Evolutionary conservation across 2,888 invertebrate genomes (phyloP), one percentile per base, ranked within the genome.

Genomic region (Dryadula phaetusa): DNA sequence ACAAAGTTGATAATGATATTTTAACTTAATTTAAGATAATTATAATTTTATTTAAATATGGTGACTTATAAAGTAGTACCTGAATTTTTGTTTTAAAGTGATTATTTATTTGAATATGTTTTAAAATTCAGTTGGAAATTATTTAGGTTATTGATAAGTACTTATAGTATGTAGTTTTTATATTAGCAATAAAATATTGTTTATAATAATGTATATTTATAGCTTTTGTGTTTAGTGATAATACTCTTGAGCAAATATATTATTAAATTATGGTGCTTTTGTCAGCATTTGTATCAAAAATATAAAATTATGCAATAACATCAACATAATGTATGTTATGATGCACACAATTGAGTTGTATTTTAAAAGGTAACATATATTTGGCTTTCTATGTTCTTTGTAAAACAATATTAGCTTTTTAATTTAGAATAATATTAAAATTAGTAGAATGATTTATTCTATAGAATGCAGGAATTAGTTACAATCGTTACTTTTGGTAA

Each of bases 61-160:
- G 73, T 73, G 67, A 76, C 75, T 75, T 75, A 74, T 72, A 70
- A 76, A 73, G 73, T 73, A 72, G 75, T 76, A 76, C 76, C 76
- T 76, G 76, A 75, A 70, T 65, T 67, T 72, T 71, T 74, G 74
- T 74, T 71, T 70, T 64, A 64, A 62, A 64, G 54, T 64, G n/a
- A 63, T 70, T 63, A 66, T 71, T 70, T 65, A 66, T 66, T 66
- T 66, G 49, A 58, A 69, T 67, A 62, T 66, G 46, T 67, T 66
- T 69, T 52, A 66, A 62, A 67, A 42, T 56, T 60, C 44, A 69
- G 46, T 68, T 69, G 40, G 56, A 63, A 62, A 70, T 68, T 22
- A 32, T 67, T 58, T 60, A 49, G 28, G 8, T 42, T 58, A 40
- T n/a, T 28, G 18, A 60, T 65, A 42, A 65, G 58, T 65, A 65